Evolutionary conservation across 2,888 invertebrate species (phyloP).

Genomic region (Drosophila rubida): DNA sequence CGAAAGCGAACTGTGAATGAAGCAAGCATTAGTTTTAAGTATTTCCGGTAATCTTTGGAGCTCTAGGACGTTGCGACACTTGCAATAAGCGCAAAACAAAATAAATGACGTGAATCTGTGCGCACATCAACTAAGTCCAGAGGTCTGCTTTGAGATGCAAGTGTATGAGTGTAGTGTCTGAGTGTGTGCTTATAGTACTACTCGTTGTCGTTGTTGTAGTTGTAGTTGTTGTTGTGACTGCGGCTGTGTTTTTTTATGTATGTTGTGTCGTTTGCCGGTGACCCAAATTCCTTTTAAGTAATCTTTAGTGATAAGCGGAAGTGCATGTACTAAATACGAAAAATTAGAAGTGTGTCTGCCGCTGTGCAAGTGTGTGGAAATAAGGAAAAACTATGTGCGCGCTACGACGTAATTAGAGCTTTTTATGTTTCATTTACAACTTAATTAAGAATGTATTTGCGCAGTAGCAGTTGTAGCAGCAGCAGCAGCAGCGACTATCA

Average conservation of each 20-base stretch:
- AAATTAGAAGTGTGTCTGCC: slow-evolving; percentile 53
- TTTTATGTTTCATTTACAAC: slow-evolving; percentile 76
- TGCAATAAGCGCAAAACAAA: not conserved
- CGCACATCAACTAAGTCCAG: not conserved
- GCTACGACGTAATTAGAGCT: slow-evolving; percentile 71
- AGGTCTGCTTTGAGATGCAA: not conserved
- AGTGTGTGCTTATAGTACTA: slow-evolving; percentile 14
- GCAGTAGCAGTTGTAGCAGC: slow-evolving; percentile 52
- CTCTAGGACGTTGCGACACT: not conserved
- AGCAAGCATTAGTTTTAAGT: slow-evolving; percentile 1
- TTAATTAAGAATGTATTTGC: slow-evolving; percentile 76
- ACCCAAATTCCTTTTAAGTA: slow-evolving; percentile 71
- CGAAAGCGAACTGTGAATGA: not conserved
- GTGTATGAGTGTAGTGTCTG: slow-evolving; percentile 2
- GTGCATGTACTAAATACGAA: slow-evolving; percentile 69
- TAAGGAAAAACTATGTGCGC: slow-evolving; percentile 45
- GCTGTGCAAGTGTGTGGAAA: slow-evolving; percentile 23
- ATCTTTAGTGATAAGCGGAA: slow-evolving; percentile 76
- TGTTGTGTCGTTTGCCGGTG: slow-evolving; percentile 52
- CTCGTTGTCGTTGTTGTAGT: slow-evolving; percentile 21
- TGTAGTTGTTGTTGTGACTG: not conserved
- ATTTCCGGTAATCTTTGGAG: not conserved
- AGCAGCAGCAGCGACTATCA: slow-evolving; percentile 20
- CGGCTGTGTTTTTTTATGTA: slow-evolving; percentile 21
- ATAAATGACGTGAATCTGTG: not conserved